Conservation (phyloP, 2,888 invertebrate genomes). For the Catocala sponsa region DNA sequence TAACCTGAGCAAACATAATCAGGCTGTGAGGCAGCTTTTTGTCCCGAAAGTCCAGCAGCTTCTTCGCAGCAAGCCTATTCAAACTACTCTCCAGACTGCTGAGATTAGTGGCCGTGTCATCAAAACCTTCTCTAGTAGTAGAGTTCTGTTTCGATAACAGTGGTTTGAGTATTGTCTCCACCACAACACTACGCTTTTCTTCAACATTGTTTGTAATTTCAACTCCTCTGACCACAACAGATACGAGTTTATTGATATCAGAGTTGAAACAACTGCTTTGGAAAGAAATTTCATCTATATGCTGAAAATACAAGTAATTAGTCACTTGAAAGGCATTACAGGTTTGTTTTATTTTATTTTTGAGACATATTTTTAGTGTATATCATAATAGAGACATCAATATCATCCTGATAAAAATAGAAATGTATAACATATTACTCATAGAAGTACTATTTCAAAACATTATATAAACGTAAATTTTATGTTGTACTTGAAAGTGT, state of each 20-base stretch:
- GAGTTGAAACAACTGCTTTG: conserved; percentile 96
- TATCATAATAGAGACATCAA: no score
- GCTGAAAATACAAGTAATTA: conserved; percentile 81
- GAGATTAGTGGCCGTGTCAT: conserved; percentile 47
- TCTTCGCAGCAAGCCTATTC: conserved; percentile 55
- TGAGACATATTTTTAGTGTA: no score
- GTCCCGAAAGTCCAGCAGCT: conserved; percentile 90
- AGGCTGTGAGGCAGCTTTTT: conserved; percentile 93
- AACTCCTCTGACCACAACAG: conserved; percentile 94
- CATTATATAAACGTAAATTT: no score
- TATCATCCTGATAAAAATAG: no score
- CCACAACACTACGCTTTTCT: conserved; percentile 75
- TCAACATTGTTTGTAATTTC: conserved; percentile 93
- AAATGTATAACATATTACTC: no score
- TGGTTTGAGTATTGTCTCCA: conserved; percentile 83
- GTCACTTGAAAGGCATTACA: no score
- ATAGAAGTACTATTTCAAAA: no score
- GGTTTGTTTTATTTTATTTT: no score
- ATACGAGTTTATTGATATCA: conserved; percentile 94
- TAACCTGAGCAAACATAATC: conserved; percentile 94
- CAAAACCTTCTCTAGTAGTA: conserved; percentile 48
- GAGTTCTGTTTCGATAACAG: conserved; percentile 83
- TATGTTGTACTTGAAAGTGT: no score
- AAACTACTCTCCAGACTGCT: conserved; percentile 57
- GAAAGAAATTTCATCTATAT: conserved; percentile 94